These are phyloP conservation scores for Zaprionus davidi DNA, from an alignment of 1,140 invertebrate species.

Conservation along the genomic window DNA sequence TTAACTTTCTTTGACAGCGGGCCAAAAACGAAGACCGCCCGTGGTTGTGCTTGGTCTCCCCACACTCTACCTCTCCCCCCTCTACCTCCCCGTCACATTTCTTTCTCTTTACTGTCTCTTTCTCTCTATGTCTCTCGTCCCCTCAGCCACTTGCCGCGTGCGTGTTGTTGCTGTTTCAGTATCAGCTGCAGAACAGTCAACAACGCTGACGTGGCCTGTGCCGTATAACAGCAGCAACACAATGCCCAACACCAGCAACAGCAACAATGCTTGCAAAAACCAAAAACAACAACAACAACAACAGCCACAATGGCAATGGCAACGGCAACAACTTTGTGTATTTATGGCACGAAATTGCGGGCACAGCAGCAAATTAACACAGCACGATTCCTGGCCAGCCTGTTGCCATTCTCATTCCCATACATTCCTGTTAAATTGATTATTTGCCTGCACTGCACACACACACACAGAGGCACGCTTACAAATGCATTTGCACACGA, in stretches of 20 bases:
- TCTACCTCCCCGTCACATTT: not conserved
- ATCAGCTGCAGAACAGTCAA: conserved; percentile 55
- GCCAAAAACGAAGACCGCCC: conserved; percentile 67
- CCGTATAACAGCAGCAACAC: conserved; percentile 28
- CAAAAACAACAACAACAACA: conserved; percentile 19
- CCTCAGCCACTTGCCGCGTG: not conserved
- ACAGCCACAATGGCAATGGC: conserved; percentile 1
- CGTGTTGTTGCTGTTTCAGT: conserved; percentile 31
- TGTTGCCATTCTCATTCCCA: conserved; percentile 64
- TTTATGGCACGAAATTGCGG: conserved; percentile 78
- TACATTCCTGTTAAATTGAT: conserved; percentile 64
- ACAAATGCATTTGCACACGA: conserved; percentile 36
- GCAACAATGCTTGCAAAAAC: not conserved
- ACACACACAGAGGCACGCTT: conserved; percentile 35
- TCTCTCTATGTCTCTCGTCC: conserved; percentile 2
- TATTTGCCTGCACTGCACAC: conserved; percentile 60
- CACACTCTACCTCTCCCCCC: not conserved
- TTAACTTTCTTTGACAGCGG: conserved; percentile 80
- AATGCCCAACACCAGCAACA: conserved; percentile 27
- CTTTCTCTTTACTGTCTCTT: not conserved
- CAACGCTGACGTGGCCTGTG: conserved; percentile 36
- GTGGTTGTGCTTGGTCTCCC: conserved; percentile 14
- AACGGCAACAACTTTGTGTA: conserved; percentile 50
- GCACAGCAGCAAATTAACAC: conserved; percentile 80
- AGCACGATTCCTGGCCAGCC: conserved; percentile 65